These are phyloP conservation scores for Cephonodes hylas DNA, from an alignment of 2,888 invertebrate genomes.

Conservation along the genomic window DNA sequence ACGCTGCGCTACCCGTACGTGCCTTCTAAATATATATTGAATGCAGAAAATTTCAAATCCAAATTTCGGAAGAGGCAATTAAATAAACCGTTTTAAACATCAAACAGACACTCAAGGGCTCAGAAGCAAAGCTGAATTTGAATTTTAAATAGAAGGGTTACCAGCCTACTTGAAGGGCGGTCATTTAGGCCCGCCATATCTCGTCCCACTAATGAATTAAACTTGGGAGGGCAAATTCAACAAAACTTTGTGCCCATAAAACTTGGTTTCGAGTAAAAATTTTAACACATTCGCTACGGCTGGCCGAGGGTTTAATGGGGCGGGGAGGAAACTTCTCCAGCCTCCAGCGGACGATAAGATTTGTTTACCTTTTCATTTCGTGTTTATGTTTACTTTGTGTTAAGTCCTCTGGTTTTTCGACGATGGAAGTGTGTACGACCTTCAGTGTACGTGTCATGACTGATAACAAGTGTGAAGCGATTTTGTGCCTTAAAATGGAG, in stretches of 20 bases:
- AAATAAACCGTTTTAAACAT: not conserved
- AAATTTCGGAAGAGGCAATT: not conserved
- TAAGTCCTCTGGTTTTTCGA: not conserved
- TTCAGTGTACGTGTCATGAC: not conserved
- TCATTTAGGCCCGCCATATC: conserved; percentile 21
- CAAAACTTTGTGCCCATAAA: conserved; percentile 17
- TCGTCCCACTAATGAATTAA: conserved; percentile 31
- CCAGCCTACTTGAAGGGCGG: not conserved
- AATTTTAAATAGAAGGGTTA: not conserved
- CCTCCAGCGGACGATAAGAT: not conserved
- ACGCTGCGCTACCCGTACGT: too few species aligned
- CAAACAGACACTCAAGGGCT: not conserved
- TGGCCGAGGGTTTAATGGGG: conserved; percentile 18
- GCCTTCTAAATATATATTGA: too few species aligned
- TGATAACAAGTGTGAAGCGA: too few species aligned
- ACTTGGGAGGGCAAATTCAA: conserved; percentile 19
- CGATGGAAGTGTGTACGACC: not conserved
- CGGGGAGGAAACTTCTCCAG: not conserved
- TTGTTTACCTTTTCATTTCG: not conserved
- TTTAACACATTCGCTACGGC: conserved; percentile 24
- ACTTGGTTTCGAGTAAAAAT: conserved; percentile 22
- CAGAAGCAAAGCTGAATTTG: not conserved
- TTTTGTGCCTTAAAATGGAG: too few species aligned
- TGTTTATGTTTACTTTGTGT: not conserved
- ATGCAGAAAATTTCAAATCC: too few species aligned